These are phyloP conservation scores for Vireo griseus DNA, from an alignment of 2,797 vertebrate species.

Conservation along the genomic window DNA sequence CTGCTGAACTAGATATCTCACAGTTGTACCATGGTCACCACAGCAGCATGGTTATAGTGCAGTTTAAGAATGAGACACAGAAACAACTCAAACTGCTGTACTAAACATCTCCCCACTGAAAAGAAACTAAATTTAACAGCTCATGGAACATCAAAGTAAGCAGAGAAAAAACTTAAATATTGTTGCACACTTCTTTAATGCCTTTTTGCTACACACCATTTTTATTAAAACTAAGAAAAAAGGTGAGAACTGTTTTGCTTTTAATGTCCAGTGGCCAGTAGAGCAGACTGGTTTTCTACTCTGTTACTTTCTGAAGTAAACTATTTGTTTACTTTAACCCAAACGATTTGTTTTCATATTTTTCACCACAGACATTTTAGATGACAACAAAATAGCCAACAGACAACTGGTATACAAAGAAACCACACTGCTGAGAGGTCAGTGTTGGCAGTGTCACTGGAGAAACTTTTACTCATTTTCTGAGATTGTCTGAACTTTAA, in stretches of 20 bases:
- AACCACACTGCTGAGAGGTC: background rate
- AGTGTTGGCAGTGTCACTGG: background rate
- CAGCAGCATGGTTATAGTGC: background rate
- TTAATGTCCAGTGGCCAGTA: background rate
- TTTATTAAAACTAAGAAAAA: background rate
- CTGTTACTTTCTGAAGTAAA: background rate
- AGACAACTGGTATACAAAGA: background rate
- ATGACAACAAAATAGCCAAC: background rate
- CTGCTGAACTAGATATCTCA: background rate
- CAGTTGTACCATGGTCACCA: background rate
- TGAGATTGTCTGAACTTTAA: background rate
- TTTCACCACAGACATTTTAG: background rate
- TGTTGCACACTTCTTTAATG: background rate
- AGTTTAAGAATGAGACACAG: background rate
- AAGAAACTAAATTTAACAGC: background rate
- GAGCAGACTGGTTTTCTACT: background rate
- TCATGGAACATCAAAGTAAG: background rate
- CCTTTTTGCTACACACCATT: background rate
- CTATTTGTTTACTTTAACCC: no score
- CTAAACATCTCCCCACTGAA: background rate
- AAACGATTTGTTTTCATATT: background rate
- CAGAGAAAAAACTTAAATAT: background rate
- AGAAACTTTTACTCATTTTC: background rate
- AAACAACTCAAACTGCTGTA: background rate
- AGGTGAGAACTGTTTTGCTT: background rate